Percentiles rank a stretch among this genome's conserved stretches.
These are phyloP conservation scores for Butorides virescens DNA, from an alignment of 2,113 vertebrate species.

Conservation along the genomic window DNA sequence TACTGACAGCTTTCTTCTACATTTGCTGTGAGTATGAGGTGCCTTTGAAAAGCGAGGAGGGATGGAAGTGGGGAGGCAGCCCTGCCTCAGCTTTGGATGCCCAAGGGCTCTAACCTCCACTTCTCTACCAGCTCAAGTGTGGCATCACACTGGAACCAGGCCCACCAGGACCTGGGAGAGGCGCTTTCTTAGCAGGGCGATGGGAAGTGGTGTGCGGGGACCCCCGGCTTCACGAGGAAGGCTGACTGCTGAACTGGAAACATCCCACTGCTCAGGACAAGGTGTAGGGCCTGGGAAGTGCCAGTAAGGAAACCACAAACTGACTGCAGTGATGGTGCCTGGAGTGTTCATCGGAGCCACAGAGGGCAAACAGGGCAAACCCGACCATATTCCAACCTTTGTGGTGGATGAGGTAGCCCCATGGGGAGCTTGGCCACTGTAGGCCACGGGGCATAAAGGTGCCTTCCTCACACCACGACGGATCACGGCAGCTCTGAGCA, in stretches of 20 bases:
- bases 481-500: background rate
- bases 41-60: background rate
- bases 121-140: background rate
- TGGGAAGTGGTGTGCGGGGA: background rate
- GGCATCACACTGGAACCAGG: background rate
- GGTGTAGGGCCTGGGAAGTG: background rate
- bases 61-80: background rate
- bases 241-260: background rate
- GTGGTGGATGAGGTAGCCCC: background rate
- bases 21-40: fast-evolving
- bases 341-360: background rate
- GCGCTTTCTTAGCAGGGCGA: fast-evolving
- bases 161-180: background rate
- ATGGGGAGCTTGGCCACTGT: fast-evolving
- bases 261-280: background rate
- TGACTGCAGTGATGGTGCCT: background rate
- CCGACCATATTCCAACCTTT: background rate
- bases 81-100: background rate
- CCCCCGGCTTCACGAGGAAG: background rate
- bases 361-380: background rate
- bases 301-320: background rate
- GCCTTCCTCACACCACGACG: background rate
- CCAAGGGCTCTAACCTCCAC: background rate
- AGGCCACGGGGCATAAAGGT: background rate
- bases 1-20: background rate